Evolutionary conservation across 2,888 invertebrate species (phyloP).

Genomic region (Thalpophila matura): DNA sequence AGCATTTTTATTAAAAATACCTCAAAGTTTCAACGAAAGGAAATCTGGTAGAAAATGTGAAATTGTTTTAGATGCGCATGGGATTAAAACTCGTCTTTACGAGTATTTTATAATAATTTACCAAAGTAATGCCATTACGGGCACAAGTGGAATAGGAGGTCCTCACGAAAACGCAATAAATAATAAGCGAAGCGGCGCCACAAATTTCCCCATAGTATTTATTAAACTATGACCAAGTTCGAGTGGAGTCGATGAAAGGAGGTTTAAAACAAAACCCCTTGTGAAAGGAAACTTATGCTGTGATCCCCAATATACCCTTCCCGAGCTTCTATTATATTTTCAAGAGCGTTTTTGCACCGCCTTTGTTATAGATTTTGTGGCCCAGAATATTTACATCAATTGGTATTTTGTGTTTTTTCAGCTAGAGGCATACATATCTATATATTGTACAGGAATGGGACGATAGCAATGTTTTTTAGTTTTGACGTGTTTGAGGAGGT

Average conservation of each 20-base stretch:
- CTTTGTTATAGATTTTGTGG: slow-evolving; percentile 41
- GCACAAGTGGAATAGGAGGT: slow-evolving; percentile 47
- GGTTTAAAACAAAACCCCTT: slow-evolving; percentile 71
- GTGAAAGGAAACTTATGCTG: slow-evolving; percentile 73
- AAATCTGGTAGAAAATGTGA: slow-evolving; percentile 19
- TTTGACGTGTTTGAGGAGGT: no score
- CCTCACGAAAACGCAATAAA: slow-evolving; percentile 64
- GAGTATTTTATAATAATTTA: slow-evolving; percentile 41
- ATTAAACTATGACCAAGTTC: slow-evolving; percentile 67
- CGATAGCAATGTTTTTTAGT: no score
- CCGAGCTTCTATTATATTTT: slow-evolving; percentile 66
- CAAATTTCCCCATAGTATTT: slow-evolving; percentile 71
- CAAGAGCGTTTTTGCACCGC: slow-evolving; percentile 51
- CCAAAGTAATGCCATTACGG: slow-evolving; percentile 50
- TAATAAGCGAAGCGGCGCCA: slow-evolving; percentile 65
- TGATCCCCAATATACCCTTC: slow-evolving; percentile 69
- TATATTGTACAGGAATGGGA: background rate
- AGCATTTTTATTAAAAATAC: slow-evolving; percentile 32
- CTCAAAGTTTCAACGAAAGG: slow-evolving; percentile 8
- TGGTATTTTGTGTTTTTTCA: slow-evolving; percentile 26
- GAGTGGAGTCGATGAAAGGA: slow-evolving; percentile 67
- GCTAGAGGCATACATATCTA: slow-evolving; percentile 5
- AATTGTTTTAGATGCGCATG: slow-evolving; percentile 48
- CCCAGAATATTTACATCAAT: slow-evolving; percentile 39
- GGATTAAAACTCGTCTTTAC: slow-evolving; percentile 37